Conservation (phyloP, 1,140 invertebrate species). For the Drosophila santomea region DNA sequence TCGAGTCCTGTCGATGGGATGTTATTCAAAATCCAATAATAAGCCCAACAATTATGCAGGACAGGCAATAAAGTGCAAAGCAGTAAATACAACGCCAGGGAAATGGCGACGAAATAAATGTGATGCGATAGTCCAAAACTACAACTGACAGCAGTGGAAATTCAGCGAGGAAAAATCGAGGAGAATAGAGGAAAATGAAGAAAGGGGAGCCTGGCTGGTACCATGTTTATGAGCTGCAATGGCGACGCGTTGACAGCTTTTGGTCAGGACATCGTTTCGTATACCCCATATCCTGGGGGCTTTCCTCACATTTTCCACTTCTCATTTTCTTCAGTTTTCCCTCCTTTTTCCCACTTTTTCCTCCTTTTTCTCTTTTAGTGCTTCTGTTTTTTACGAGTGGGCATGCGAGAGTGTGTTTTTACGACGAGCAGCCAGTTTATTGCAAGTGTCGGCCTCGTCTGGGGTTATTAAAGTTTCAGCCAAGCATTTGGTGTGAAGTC, state of each 20-base stretch:
- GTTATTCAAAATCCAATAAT: constrained; percentile 45
- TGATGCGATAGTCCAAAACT: constrained; percentile 57
- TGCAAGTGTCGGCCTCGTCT: constrained; percentile 67
- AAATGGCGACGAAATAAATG: constrained; percentile 48
- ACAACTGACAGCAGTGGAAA: constrained; percentile 39
- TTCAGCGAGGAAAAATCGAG: neutral
- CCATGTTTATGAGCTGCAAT: constrained; percentile 73
- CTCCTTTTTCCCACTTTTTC: neutral
- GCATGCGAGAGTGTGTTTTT: constrained; percentile 34
- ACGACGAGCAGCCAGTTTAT: constrained; percentile 74
- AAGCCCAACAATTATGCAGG: constrained; percentile 57
- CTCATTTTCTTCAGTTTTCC: neutral
- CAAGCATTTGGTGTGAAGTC: constrained; percentile 57
- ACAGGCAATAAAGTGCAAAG: constrained; percentile 42
- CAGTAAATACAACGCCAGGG: neutral
- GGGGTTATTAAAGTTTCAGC: constrained; percentile 77
- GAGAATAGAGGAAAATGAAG: neutral
- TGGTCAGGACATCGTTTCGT: constrained; percentile 32
- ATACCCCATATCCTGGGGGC: constrained; percentile 1
- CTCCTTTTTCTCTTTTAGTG: constrained; percentile 17
- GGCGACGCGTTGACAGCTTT: constrained; percentile 71
- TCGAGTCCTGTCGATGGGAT: constrained; percentile 23
- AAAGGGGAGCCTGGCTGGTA: constrained; percentile 4
- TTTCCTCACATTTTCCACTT: constrained; percentile 4
- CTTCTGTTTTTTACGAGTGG: constrained; percentile 19